These are phyloP conservation scores for Campoletis raptor DNA, from an alignment of 2,888 invertebrate species.

Conservation along the genomic window DNA sequence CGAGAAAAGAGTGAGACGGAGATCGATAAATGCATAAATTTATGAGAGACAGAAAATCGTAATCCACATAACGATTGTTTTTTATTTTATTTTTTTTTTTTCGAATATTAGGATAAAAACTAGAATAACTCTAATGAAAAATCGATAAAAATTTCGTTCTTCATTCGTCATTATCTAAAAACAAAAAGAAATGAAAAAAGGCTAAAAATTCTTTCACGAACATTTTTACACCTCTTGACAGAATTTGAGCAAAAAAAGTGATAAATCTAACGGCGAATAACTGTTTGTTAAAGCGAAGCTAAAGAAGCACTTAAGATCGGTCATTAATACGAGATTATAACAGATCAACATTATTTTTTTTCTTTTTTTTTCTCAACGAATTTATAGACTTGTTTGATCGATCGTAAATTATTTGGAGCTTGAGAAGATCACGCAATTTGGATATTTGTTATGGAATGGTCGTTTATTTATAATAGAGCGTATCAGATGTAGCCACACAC, in stretches of 20 bases:
- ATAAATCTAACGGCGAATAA: constrained; percentile 10
- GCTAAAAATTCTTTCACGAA: background rate
- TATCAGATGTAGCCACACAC: constrained; percentile 60
- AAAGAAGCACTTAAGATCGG: constrained; percentile 20
- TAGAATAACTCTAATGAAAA: background rate
- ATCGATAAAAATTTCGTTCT: background rate
- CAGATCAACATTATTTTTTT: constrained; percentile 35
- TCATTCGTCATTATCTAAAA: background rate
- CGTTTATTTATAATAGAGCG: constrained; percentile 33
- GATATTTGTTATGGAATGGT: constrained; percentile 1
- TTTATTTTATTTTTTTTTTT: too few species aligned
- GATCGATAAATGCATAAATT: background rate
- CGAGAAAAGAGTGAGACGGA: constrained; percentile 11
- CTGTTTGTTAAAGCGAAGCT: constrained; percentile 9
- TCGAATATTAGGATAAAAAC: background rate
- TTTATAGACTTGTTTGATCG: constrained; percentile 52
- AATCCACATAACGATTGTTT: background rate
- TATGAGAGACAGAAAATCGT: background rate
- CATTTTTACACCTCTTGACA: background rate
- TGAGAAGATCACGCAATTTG: constrained; percentile 25
- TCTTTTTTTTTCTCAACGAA: constrained; percentile 7
- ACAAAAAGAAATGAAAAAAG: background rate
- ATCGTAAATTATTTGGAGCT: constrained; percentile 48
- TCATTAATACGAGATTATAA: constrained; percentile 45
- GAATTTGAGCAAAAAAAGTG: background rate